Evolutionary conservation across 2,113 vertebrate genomes (phyloP).

Genomic region (Serilophus lunatus): DNA sequence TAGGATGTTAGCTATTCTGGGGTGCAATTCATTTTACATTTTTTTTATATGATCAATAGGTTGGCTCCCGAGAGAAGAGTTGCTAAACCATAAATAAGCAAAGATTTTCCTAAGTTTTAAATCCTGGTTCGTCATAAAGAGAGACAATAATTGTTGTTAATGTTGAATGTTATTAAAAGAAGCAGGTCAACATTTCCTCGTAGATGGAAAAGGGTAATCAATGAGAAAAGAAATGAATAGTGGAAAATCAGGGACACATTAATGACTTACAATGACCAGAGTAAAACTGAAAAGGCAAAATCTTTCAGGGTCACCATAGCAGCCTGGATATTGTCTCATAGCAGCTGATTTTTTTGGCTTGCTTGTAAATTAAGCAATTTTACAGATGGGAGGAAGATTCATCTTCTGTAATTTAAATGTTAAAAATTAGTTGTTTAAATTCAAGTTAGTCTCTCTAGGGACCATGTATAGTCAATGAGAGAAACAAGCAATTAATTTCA

Average conservation of each 20-base stretch:
- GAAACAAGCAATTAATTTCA: not conserved
- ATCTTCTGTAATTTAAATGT: not conserved
- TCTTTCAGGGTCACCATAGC: not conserved
- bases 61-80: not conserved
- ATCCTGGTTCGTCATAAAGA: not conserved
- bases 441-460: not conserved
- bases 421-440: slow-evolving; percentile 16
- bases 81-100: not conserved
- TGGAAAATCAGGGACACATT: not conserved
- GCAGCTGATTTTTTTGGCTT: not conserved
- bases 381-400: not conserved
- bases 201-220: not conserved
- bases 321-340: not conserved
- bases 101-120: not conserved
- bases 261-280: not conserved
- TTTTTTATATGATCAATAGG: not conserved
- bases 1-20: not conserved
- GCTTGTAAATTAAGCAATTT: not conserved
- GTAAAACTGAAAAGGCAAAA: not conserved
- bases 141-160: not conserved
- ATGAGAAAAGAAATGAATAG: not conserved
- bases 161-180: not conserved
- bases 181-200: not conserved
- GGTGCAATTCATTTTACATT: not conserved
- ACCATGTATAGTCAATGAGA: not conserved